Evolutionary conservation across 1,140 invertebrate genomes (phyloP), one percentile per base, ranked within the genome.

Genomic region (Kradibia gibbosae): DNA sequence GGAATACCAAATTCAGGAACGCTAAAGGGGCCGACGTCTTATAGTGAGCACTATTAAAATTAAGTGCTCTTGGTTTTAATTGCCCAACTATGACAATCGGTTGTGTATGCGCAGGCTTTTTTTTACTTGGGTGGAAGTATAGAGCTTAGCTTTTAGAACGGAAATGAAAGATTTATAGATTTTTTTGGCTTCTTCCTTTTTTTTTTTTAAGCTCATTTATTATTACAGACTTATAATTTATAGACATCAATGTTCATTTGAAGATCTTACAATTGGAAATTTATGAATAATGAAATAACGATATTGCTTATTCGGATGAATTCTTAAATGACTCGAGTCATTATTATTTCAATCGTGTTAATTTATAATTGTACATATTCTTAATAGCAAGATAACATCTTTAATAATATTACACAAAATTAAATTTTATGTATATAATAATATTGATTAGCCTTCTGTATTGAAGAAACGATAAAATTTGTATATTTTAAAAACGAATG

Each of bases 1-100:
- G 53, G 93, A 94, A 88, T 90, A 86, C 81, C 48, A 85, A 83
- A 76, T 85, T 79, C 83, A 39, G 20, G 11, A 65, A 36, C 3
- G 0, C 1, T 7, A 48, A 17, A 48, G 45, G 17, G 45, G 17
- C 8, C 45, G 8, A 48, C 45, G 45, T 48, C 45, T 48, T 7
- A 48, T 48, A 48, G n/a, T n/a, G n/a, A n/a, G n/a, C n/a, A n/a
- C n/a, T n/a, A n/a, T n/a, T n/a, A n/a, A n/a, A n/a, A n/a, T n/a
- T n/a, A n/a, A n/a, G n/a, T n/a, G 25, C 22, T 13, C 22, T n/a
- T 3, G 22, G 5, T n/a, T 55, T 55, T 55, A 55, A 55, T 55
- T 55, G 2, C 22, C 3, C 2, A 55, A 3, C 22, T 5, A 2
- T 55, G 10, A n/a, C 25, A 55, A 55, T 13, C 4, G 22, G 4